Evolutionary conservation across 2,888 invertebrate species (phyloP).

Genomic region (Acanthosepion pharaonis): DNA sequence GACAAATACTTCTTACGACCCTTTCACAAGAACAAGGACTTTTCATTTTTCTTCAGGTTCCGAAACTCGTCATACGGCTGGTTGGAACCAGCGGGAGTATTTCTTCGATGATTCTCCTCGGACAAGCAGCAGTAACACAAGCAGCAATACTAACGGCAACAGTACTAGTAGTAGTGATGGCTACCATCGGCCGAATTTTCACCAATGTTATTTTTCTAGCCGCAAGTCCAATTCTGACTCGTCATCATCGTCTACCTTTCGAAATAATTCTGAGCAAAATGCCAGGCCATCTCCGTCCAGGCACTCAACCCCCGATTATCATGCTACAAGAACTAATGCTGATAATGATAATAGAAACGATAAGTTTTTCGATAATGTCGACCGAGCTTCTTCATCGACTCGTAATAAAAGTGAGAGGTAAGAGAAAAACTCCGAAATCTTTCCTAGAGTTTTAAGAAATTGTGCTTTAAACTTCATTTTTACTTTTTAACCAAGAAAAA

Average conservation of each 20-base stretch:
- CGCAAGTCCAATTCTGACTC: constrained; percentile 11
- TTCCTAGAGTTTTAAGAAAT: not conserved
- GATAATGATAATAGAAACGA: not conserved
- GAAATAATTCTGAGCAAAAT: not conserved
- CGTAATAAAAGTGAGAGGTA: not conserved
- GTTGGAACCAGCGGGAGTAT: not conserved
- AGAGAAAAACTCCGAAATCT: not conserved
- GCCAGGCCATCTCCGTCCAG: not conserved
- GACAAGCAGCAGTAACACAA: not conserved
- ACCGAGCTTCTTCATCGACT: not conserved
- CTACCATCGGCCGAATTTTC: not conserved
- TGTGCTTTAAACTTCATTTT: too few relatives aligned
- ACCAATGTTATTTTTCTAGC: not conserved
- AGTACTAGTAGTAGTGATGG: not conserved
- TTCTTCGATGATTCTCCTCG: not conserved
- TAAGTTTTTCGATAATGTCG: not conserved
- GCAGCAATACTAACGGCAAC: not conserved
- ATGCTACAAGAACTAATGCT: not conserved
- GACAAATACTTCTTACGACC: constrained; percentile 34
- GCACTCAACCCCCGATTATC: not conserved
- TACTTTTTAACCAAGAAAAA: too few relatives aligned
- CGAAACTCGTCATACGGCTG: not conserved
- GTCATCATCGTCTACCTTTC: not conserved
- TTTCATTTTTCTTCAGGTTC: not conserved
- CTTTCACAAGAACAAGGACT: constrained; percentile 39